Conservation (phyloP, 1,140 invertebrate species). For the Xylocopa sonorina region DNA sequence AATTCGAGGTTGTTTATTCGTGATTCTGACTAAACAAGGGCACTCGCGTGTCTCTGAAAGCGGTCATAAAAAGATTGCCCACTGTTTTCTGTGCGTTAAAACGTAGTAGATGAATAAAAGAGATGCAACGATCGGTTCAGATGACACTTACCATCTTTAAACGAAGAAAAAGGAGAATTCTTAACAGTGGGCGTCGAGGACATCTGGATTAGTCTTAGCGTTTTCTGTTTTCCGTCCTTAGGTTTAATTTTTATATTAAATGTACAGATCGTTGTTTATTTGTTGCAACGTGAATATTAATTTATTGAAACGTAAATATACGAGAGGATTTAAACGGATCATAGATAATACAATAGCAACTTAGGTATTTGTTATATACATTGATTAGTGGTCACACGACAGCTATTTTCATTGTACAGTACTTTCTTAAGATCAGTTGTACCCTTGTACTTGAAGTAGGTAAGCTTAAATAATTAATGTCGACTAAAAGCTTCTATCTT, state of each 20-base stretch:
- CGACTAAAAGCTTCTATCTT: conserved; percentile 57
- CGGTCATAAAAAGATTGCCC: conserved; percentile 16
- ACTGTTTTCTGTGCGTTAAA: conserved; percentile 11
- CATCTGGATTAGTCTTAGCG: conserved; percentile 67
- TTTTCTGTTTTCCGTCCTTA: conserved; percentile 81
- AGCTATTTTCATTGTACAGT: conserved; percentile 65
- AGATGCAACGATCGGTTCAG: not conserved
- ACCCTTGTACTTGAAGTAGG: conserved; percentile 56
- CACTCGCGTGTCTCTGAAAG: too few species aligned
- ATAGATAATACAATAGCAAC: conserved; percentile 49
- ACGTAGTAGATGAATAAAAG: not conserved
- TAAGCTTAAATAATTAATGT: conserved; percentile 53
- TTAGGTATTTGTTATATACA: conserved; percentile 57
- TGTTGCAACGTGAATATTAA: conserved; percentile 67
- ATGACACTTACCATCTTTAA: conserved; percentile 25
- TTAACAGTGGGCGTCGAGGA: conserved; percentile 55
- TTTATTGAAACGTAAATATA: conserved; percentile 65
- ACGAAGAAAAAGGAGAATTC: conserved; percentile 28
- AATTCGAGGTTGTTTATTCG: too few species aligned
- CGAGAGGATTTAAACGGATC: conserved; percentile 54
- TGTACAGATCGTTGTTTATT: conserved; percentile 71
- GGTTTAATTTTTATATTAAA: conserved; percentile 78
- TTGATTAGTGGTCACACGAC: conserved; percentile 47
- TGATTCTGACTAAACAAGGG: too few species aligned
- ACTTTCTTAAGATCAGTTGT: conserved; percentile 61